Percentiles rank a stretch among this genome's conserved stretches.
Conservation (phyloP, 53 echinoderm and acorn worm genomes). For the Stichopus horrens region DNA sequence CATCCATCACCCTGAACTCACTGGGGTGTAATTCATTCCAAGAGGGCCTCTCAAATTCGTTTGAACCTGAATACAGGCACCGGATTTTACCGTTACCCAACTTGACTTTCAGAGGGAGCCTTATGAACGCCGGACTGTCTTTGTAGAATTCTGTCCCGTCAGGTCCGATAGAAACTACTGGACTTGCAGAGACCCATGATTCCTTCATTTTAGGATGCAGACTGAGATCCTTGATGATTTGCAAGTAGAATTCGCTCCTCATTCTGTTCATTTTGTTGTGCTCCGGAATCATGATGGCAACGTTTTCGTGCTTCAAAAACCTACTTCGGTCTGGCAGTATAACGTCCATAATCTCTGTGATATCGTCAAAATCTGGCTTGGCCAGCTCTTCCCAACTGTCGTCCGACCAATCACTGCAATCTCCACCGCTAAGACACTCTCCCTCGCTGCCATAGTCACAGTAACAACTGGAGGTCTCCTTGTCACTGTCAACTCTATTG, state of each 20-base stretch:
- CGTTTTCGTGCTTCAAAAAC: constrained; percentile 65
- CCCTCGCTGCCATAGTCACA: constrained; percentile 86
- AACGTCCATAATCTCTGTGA: constrained; percentile 53
- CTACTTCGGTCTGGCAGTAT: constrained; percentile 80
- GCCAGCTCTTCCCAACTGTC: constrained; percentile 66
- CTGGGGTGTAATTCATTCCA: constrained; percentile 87
- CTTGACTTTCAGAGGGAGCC: constrained; percentile 72
- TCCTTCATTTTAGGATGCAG: constrained; percentile 65
- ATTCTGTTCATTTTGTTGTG: constrained; percentile 79
- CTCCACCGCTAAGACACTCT: constrained; percentile 52
- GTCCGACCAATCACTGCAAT: constrained; percentile 61
- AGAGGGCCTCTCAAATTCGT: constrained; percentile 67
- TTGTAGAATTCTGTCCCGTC: constrained; percentile 83
- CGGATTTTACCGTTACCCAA: constrained; percentile 62
- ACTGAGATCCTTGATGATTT: constrained; percentile 63
- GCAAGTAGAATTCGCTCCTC: constrained; percentile 72
- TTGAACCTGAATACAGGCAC: constrained; percentile 77
- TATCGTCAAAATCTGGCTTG: constrained; percentile 72
- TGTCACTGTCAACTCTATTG: constrained; percentile 46
- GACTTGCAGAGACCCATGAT: constrained; percentile 58
- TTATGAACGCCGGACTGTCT: constrained; percentile 80
- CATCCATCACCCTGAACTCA: constrained; percentile 67
- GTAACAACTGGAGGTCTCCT: constrained; percentile 72
- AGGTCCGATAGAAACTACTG: constrained; percentile 78
- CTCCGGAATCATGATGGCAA: constrained; percentile 84